These are phyloP conservation scores for Bombus haemorrhoidalis DNA, from an alignment of 1,140 invertebrate species.

Conservation along the genomic window DNA sequence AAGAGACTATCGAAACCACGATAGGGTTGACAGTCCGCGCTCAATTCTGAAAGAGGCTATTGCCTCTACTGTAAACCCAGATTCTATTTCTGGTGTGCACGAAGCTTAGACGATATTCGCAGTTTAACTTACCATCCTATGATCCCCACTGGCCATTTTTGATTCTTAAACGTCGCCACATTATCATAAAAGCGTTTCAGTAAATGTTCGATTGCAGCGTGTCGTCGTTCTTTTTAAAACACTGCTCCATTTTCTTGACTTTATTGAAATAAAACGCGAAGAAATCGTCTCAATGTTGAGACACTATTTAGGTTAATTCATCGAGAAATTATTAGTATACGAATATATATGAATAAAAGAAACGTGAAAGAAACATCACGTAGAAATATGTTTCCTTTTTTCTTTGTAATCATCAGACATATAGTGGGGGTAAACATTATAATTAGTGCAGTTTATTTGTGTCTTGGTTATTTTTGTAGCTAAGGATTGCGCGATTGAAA, in stretches of 20 bases:
- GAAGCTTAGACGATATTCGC: constrained; percentile 28
- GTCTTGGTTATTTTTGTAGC: not conserved
- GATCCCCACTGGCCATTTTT: not conserved
- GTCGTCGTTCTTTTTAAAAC: not conserved
- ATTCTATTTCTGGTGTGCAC: constrained; percentile 64
- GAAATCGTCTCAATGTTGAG: not conserved
- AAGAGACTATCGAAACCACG: constrained; percentile 5
- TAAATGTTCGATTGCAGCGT: not conserved
- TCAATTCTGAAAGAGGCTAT: constrained; percentile 65
- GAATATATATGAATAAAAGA: too few relatives aligned
- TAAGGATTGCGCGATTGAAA: not conserved
- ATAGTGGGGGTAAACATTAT: not conserved
- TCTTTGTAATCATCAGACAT: not conserved
- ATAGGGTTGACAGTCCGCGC: constrained; percentile 34
- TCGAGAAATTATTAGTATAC: too few relatives aligned
- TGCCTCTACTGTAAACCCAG: constrained; percentile 66
- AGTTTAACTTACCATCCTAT: not conserved
- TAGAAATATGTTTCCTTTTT: not conserved
- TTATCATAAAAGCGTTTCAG: not conserved
- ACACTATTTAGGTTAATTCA: too few relatives aligned
- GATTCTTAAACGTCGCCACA: not conserved
- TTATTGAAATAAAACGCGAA: not conserved
- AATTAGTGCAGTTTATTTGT: not conserved
- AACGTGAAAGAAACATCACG: not conserved
- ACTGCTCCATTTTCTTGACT: too few relatives aligned